Evolutionary conservation across 2,797 vertebrate species (phyloP).

Genomic region (Ispidina lecontei): DNA sequence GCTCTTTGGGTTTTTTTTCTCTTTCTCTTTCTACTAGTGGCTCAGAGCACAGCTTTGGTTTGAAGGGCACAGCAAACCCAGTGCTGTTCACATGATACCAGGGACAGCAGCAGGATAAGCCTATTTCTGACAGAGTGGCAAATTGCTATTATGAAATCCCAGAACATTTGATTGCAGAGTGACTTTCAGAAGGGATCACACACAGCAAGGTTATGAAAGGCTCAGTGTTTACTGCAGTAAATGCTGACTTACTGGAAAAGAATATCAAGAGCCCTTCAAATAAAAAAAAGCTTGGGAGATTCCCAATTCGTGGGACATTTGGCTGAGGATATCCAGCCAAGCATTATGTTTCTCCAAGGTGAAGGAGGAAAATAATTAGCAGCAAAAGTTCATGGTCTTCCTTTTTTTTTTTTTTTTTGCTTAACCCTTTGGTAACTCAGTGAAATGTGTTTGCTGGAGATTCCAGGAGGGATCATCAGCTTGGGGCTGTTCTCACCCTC

Average conservation of each 20-base stretch:
- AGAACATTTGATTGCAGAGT: slow-evolving; percentile 58
- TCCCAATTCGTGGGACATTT: slow-evolving; percentile 19
- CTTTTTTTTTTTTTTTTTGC: background rate
- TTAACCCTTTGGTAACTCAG: background rate
- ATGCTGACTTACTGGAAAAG: slow-evolving; percentile 39
- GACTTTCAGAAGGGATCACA: slow-evolving; percentile 59
- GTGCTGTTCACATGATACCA: slow-evolving; percentile 47
- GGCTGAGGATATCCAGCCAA: background rate
- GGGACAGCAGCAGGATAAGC: slow-evolving; percentile 43
- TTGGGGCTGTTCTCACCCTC: background rate
- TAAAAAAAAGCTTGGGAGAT: slow-evolving; percentile 38
- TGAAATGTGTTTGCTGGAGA: background rate
- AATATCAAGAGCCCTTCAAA: slow-evolving; percentile 35
- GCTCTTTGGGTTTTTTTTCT: background rate
- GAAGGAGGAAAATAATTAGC: background rate
- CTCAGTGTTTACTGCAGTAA: slow-evolving; percentile 13
- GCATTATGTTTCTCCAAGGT: background rate
- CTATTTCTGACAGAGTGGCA: slow-evolving; percentile 69
- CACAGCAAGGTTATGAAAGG: slow-evolving; percentile 42
- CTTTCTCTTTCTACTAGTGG: background rate
- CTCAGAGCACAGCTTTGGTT: background rate
- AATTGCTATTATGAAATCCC: slow-evolving; percentile 68
- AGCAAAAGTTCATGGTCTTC: background rate
- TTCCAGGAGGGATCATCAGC: background rate
- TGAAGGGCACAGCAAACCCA: slow-evolving; percentile 49